Conservation (phyloP, 2,888 invertebrate genomes). For the Melieria picta region DNA sequence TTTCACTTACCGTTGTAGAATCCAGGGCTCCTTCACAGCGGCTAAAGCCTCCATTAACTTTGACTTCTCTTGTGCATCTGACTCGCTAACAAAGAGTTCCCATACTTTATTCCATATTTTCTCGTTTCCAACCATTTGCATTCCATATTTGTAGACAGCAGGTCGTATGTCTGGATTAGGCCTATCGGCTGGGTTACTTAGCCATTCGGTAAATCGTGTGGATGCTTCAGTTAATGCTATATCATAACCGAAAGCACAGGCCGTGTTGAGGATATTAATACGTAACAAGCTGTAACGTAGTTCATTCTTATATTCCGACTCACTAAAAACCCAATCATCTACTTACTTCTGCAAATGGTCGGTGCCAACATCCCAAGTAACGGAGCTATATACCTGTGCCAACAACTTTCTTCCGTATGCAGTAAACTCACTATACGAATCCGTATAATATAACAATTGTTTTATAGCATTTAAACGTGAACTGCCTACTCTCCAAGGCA, state of each 20-base stretch:
- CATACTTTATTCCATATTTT: conserved; percentile 81
- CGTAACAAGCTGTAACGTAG: conserved; percentile 72
- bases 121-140: conserved; percentile 71
- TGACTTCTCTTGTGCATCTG: conserved; percentile 81
- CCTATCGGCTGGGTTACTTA: conserved; percentile 65
- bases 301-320: conserved; percentile 3
- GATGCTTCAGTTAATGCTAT: conserved; percentile 72
- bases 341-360: conserved; percentile 66
- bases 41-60: conserved; percentile 79
- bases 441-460: conserved; percentile 69
- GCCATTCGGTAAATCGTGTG: conserved; percentile 72
- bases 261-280: conserved; percentile 72
- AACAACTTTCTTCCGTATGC: conserved; percentile 72
- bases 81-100: conserved; percentile 76
- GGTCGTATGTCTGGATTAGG: conserved; percentile 75
- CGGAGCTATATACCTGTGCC: conserved; percentile 69
- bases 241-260: conserved; percentile 72
- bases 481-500: conserved; percentile 81
- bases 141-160: conserved; percentile 77
- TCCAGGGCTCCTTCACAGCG: conserved; percentile 72
- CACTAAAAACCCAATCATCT: conserved; percentile 18
- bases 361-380: conserved; percentile 71
- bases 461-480: conserved; percentile 68
- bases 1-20: conserved; percentile 73
- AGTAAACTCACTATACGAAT: conserved; percentile 69